Evolutionary conservation across 2,113 vertebrate genomes (phyloP).

Genomic region (Tyrannus savana): DNA sequence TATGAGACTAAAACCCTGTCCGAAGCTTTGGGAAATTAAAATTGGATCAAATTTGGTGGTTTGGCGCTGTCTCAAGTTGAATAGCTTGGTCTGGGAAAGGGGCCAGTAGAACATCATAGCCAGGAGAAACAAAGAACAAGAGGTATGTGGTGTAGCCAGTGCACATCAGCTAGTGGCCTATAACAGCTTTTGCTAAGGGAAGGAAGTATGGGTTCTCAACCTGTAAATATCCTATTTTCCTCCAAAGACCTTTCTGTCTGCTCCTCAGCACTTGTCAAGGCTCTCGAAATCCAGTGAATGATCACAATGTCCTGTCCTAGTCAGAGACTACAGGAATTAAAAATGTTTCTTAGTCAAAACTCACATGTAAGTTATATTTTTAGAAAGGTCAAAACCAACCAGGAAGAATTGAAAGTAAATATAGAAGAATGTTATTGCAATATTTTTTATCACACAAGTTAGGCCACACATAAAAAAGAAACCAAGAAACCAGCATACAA

Average conservation of each 20-base stretch:
- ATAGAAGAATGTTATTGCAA: background rate
- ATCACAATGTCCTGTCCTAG: background rate
- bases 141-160: background rate
- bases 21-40: background rate
- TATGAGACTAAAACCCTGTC: background rate
- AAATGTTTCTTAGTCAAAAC: background rate
- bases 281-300: background rate
- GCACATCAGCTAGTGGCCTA: background rate
- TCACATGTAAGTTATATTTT: background rate
- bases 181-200: background rate
- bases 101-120: background rate
- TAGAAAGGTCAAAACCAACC: background rate
- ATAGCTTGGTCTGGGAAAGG: background rate
- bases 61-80: slow-evolving; percentile 5
- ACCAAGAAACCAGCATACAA: background rate
- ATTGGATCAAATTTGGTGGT: slow-evolving; percentile 1
- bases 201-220: background rate
- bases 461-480: background rate
- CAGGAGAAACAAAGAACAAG: background rate
- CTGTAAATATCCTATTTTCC: background rate
- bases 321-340: background rate
- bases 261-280: background rate
- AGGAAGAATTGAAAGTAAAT: background rate
- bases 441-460: background rate
- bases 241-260: background rate